Evolutionary conservation across 2,888 invertebrate species (phyloP), one percentile per base, ranked within the genome.

Genomic region (Scaptomyza reducta): DNA sequence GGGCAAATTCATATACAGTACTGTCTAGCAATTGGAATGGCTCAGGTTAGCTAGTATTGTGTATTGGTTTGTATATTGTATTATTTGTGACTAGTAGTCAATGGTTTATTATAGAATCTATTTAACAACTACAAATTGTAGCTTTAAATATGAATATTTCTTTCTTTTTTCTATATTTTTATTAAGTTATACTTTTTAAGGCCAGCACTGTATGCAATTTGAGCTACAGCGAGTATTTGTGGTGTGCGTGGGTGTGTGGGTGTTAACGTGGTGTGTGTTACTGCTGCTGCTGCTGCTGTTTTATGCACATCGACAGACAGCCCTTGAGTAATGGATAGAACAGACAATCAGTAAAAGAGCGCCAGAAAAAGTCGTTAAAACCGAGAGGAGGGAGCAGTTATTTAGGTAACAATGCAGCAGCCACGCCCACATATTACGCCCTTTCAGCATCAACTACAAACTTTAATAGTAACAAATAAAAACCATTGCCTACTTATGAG

Each of bases 401-500:
- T 22, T 22, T 22, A 22, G 22, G 22, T 11, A 42, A 31, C 46
- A 59, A 35, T n/a, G 2, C 38, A 22, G 66, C 53, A 41, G 25
- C 44, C 47, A 42, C 53, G 35, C 27, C 22, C 9, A 22, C 22
- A 22, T 0, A 22, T 0, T 22, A 22, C 22, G 22, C 22, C 22
- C 22, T 5, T 22, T 22, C 5, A 3, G 22, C 22, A 22, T 4
- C 22, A 40, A 16, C 40, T 14, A 14, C 40, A 16, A 40, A 40
- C 40, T 16, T 40, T 16, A 40, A 16, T 1, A 10, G 16, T 10
- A 46, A 40, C 45, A 50, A 22, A 46, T 47, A 57, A 72, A 62
- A 62, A 54, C 6, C 41, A 22, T 77, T 70, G 64, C 81, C 73
- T 71, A 55, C 50, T 68, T 71, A 49, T 46, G 27, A 62, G 75